These are phyloP conservation scores for Galeopterus variegatus DNA, from an alignment of 2,113 vertebrate species.

Conservation along the genomic window DNA sequence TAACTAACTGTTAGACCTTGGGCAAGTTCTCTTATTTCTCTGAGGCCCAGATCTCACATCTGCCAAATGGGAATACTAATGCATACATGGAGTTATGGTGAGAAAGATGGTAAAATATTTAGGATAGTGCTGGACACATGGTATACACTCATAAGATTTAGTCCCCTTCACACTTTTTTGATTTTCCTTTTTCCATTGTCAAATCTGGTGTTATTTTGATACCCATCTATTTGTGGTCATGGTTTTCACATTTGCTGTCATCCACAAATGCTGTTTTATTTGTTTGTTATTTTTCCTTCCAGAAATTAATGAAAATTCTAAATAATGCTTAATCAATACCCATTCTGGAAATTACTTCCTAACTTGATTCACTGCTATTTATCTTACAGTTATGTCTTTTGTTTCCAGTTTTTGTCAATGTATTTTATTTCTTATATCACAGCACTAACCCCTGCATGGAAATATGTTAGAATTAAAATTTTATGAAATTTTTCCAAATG, in stretches of 20 bases:
- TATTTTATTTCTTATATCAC: constrained; percentile 32
- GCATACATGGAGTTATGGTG: background rate
- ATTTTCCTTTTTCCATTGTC: background rate
- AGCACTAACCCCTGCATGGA: background rate
- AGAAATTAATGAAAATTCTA: background rate
- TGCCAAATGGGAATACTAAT: background rate
- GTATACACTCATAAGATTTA: background rate
- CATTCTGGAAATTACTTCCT: background rate
- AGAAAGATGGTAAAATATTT: background rate
- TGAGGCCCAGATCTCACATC: background rate
- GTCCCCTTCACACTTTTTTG: background rate
- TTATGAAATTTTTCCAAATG: constrained; percentile 25
- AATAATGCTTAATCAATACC: background rate
- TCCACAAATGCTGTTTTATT: constrained; percentile 14
- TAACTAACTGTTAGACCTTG: background rate
- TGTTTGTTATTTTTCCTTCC: background rate
- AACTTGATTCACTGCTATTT: constrained; percentile 34
- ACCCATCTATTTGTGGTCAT: background rate
- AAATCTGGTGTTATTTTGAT: background rate
- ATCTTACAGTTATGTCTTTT: constrained; percentile 11
- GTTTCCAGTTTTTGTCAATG: background rate
- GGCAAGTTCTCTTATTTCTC: background rate
- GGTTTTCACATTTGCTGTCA: constrained; percentile 27
- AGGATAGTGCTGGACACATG: background rate
- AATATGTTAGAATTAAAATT: constrained; percentile 16